Evolutionary conservation across 2,113 vertebrate species (phyloP).

Genomic region (Atherinomorus stipes): DNA sequence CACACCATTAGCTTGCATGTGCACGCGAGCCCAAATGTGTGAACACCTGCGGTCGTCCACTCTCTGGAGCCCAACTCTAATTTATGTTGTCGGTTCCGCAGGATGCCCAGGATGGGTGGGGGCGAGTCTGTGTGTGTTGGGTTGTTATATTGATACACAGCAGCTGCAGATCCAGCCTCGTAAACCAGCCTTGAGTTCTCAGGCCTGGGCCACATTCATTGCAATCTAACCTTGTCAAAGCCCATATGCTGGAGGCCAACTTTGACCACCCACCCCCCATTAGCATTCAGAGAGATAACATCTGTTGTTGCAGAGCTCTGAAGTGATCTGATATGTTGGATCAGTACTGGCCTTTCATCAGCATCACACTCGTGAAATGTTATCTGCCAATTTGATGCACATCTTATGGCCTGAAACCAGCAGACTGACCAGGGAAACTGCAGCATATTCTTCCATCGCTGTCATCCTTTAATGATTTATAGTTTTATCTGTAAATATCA

Average conservation of each 20-base stretch:
- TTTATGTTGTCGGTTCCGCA: conserved; percentile 57
- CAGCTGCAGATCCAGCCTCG: conserved; percentile 40
- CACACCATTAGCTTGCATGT: conserved; percentile 32
- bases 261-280: conserved; percentile 32
- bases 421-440: not conserved
- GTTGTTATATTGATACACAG: conserved; percentile 44
- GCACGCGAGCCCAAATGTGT: conserved; percentile 4
- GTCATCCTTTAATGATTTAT: not conserved
- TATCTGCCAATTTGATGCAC: not conserved
- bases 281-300: conserved; percentile 33
- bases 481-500: not conserved
- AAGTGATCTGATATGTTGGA: not conserved
- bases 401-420: conserved; percentile 1
- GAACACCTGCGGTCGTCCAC: conserved; percentile 47
- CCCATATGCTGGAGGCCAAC: conserved; percentile 44
- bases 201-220: conserved; percentile 46
- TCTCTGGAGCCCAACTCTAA: conserved; percentile 37
- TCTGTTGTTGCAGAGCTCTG: not conserved
- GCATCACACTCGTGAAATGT: not conserved
- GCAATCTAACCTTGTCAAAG: conserved; percentile 50
- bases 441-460: not conserved
- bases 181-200: conserved; percentile 49
- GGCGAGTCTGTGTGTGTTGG: not conserved
- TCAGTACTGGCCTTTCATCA: not conserved
- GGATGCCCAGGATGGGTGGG: conserved; percentile 26